Evolutionary conservation across 2,797 vertebrate species (phyloP), one percentile per base, ranked within the genome.

Genomic region (Dallia pectoralis): DNA sequence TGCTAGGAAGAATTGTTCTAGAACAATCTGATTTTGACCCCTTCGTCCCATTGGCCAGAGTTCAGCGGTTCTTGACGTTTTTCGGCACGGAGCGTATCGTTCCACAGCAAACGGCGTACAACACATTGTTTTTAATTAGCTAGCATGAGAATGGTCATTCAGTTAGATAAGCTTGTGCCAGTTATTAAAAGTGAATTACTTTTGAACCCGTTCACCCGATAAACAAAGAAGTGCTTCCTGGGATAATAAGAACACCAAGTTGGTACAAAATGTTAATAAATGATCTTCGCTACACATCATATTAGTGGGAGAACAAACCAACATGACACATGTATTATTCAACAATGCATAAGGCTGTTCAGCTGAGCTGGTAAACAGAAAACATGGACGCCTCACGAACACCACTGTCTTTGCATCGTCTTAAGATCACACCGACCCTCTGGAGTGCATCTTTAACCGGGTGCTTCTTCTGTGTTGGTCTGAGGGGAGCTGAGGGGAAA

Each of bases 391-490:
- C 36, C 36, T 40, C 36, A 40, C 9, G 36, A 40, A 9, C 36
- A 40, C 36, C 36, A 40, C 4, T 40, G 36, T 40, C 36, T 6
- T 9, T 6, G 36, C 36, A 40, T 40, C n/a, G n/a, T n/a, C n/a
- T 40, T 40, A 40, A 40, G 9, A 40, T 40, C 36, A 40, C 36
- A 2, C 5, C 1, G 5, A 40, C 6, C 6, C 5, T 9, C 2
- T 7, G 2, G 2, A 40, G 36, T 40, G 36, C 36, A 7, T 40
- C 36, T 40, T 9, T n/a, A 11, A 63, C 64, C 27, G 36, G 70
- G 74, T 0, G 71, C 62, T 44, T 76, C 22, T 30, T 65, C 33
- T 67, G 53, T 65, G 72, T 56, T n/a, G 70, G 71, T 74, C 63
- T 27, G 44, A 56, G 29, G 48, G 4, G 19, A 33, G 14, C 51